Evolutionary conservation across 2,888 invertebrate genomes (phyloP), one percentile per base, ranked within the genome.

Genomic region (Nemotelus nigrinus): DNA sequence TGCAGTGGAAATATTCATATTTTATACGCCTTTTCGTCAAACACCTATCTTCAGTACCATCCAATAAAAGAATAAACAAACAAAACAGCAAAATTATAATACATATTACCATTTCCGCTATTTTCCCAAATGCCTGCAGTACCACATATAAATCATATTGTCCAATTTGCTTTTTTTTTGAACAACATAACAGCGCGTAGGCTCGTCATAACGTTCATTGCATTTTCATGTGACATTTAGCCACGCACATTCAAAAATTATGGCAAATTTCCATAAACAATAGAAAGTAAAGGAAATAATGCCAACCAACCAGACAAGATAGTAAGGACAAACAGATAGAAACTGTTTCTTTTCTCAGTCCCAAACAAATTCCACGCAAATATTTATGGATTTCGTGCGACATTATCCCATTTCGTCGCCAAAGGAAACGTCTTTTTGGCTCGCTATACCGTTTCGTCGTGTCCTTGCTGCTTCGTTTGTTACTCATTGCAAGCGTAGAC

Each of bases 311-410:
- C 44, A 6, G 41, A 65, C 44, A 65, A 65, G 47, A 25, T 25
- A 25, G 25, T 25, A 25, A 0, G 25, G 25, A 25, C 25, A 25
- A 25, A 25, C 25, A 25, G 25, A 25, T 25, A 25, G 25, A 25
- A 25, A 25, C 25, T 25, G 25, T 25, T 25, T 25, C 1, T 25
- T 25, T 25, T 25, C 25, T 25, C 25, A 25, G 3, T 8, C 8
- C 7, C 53, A 70, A 55, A 70, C 50, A 67, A 48, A 53, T 70
- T 39, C 41, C 53, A 5, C 3, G 70, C 70, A 70, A 70, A 70
- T 70, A 55, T 70, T 70, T 70, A 53, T 55, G 47, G 5, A 67
- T 7, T 25, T n/a, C 39, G 39, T 67, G 25, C 25, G 57, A 45
- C 10, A 7, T 43, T 55, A 70, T 70, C 70, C 70, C 55, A 55